These are phyloP conservation scores for Clepsis dumicolana DNA, from an alignment of 2,888 invertebrate species.

Conservation along the genomic window DNA sequence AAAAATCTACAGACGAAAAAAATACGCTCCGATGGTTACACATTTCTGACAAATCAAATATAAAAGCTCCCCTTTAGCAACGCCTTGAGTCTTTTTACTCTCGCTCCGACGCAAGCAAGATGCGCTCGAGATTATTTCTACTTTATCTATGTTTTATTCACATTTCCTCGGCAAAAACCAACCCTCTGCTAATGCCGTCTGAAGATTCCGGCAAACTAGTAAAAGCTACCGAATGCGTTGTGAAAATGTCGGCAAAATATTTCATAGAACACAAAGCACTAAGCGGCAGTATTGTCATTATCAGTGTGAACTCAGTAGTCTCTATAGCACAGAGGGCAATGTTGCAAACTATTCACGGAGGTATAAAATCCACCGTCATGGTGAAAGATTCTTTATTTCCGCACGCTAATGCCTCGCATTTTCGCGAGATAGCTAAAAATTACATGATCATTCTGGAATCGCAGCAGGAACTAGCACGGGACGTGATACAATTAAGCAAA, in stretches of 20 bases:
- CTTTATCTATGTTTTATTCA: conserved; percentile 54
- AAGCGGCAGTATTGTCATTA: conserved; percentile 82
- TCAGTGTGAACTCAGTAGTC: conserved; percentile 78
- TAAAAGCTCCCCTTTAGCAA: conserved; percentile 19
- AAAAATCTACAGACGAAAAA: too few species aligned
- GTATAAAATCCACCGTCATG: conserved; percentile 81
- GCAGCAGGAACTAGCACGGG: conserved; percentile 74
- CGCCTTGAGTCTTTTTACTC: conserved; percentile 20
- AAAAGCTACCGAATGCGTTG: conserved; percentile 81
- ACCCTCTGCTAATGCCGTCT: conserved; percentile 70
- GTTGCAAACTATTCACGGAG: conserved; percentile 76
- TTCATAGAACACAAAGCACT: conserved; percentile 81
- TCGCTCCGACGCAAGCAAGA: conserved; percentile 49
- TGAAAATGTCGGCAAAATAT: conserved; percentile 83
- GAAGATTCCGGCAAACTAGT: conserved; percentile 70
- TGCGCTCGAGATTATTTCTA: conserved; percentile 51
- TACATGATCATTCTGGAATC: conserved; percentile 84
- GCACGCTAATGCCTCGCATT: conserved; percentile 83
- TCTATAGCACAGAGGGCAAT: conserved; percentile 74
- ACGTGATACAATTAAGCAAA: conserved; percentile 78
- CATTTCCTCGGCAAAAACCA: conserved; percentile 59
- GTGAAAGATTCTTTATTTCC: conserved; percentile 81
- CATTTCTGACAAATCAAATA: conserved; percentile 26
- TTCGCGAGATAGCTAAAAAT: conserved; percentile 84
- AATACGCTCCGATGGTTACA: conserved; percentile 26